Evolutionary conservation across 1,140 invertebrate genomes (phyloP).

Genomic region (Drosophila aff.): DNA sequence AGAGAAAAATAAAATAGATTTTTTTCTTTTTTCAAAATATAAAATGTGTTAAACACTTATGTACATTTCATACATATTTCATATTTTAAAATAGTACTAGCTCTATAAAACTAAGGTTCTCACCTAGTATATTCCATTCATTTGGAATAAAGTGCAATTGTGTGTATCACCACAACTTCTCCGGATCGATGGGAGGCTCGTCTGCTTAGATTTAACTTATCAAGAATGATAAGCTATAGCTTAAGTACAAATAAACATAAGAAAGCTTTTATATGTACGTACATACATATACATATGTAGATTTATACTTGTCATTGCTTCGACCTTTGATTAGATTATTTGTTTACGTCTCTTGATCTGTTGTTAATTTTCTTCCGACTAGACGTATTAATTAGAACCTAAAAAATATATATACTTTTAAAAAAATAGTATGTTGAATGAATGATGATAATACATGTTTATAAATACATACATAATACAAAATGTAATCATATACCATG

Average conservation of each 20-base stretch:
- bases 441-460: neutral
- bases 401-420: neutral
- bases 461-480: neutral
- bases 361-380: neutral
- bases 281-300: neutral
- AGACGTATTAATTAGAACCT: neutral
- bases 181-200: slow-evolving; percentile 1
- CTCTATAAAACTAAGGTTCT: too few species aligned
- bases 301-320: slow-evolving; percentile 6
- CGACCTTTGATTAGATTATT: slow-evolving; percentile 12
- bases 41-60: neutral
- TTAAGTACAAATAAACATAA: neutral
- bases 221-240: slow-evolving; percentile 4
- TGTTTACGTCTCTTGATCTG: neutral
- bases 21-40: neutral
- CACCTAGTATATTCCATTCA: neutral
- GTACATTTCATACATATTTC: neutral
- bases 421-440: too few species aligned
- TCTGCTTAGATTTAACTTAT: slow-evolving; percentile 2
- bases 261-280: too few species aligned
- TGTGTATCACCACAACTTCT: neutral
- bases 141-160: neutral
- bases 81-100: too few species aligned
- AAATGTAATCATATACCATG: neutral
- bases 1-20: neutral